Conservation (phyloP, 2,797 vertebrate species). For the Poeciliopsis presidionis region DNA sequence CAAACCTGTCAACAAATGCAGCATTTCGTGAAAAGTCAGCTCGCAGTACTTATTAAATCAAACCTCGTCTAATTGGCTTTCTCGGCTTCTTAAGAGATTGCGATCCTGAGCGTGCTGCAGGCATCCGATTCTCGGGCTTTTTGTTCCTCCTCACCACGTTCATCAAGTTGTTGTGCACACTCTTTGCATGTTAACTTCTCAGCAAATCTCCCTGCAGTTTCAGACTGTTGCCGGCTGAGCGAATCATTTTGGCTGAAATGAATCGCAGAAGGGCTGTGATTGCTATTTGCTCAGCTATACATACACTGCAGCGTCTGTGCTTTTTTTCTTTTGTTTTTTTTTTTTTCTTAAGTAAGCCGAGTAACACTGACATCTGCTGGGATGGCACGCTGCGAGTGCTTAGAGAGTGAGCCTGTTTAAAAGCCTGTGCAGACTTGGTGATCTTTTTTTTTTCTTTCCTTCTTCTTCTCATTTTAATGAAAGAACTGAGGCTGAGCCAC, state of each 20-base stretch:
- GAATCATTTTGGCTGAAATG: slow-evolving; percentile 18
- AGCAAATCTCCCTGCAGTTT: slow-evolving; percentile 9
- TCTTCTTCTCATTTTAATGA: not conserved
- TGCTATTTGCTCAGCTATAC: slow-evolving; percentile 25
- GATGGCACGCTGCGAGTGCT: slow-evolving; percentile 39
- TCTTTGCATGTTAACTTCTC: slow-evolving; percentile 26
- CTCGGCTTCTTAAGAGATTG: slow-evolving; percentile 46
- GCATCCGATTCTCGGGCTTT: slow-evolving; percentile 32
- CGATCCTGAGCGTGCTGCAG: slow-evolving; percentile 46
- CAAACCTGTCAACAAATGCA: slow-evolving; percentile 35
- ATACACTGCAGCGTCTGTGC: slow-evolving; percentile 4
- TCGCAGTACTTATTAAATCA: slow-evolving; percentile 58
- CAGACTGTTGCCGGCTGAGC: not conserved
- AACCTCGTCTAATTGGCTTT: slow-evolving; percentile 60
- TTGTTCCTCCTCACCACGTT: slow-evolving; percentile 28
- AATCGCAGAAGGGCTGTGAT: not conserved
- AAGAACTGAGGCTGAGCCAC: not conserved
- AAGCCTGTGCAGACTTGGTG: not conserved
- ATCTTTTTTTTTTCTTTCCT: not conserved
- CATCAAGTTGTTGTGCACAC: slow-evolving; percentile 21
- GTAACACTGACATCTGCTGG: slow-evolving; percentile 87
- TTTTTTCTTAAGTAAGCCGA: slow-evolving; percentile 62
- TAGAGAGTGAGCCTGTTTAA: slow-evolving; percentile 5
- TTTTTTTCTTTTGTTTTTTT: not conserved
- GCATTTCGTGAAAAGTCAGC: slow-evolving; percentile 47